phyloP scores from a whole-genome alignment of 2,113 vertebrate species.

The Phylloscopus trochiloides region DNA sequence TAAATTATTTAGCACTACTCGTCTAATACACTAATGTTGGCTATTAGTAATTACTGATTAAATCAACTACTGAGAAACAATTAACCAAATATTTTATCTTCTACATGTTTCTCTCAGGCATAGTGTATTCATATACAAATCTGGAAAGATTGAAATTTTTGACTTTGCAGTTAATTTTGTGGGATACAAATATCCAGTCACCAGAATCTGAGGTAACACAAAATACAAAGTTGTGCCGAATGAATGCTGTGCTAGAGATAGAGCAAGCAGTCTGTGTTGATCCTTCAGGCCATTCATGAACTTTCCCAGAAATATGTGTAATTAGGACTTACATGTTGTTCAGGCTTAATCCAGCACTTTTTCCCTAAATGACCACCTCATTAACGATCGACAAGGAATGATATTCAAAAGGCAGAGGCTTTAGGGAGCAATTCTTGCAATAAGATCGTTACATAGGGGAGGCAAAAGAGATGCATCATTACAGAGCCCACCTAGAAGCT shows the following conservation, averaged over 20 bases:
- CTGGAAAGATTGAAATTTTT: not conserved
- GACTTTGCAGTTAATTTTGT: not conserved
- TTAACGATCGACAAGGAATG: not conserved
- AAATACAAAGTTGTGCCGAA: not conserved
- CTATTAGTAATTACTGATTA: not conserved
- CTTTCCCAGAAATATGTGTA: not conserved
- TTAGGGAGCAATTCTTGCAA: not conserved
- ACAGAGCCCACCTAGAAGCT: not conserved
- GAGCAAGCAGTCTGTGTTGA: not conserved
- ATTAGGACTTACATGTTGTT: not conserved
- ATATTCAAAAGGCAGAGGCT: not conserved
- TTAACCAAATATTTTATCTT: not conserved
- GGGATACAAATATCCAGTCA: not conserved
- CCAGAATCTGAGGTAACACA: not conserved
- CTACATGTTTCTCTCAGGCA: not conserved
- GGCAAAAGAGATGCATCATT: not conserved
- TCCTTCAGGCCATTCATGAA: not conserved
- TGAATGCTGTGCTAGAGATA: not conserved
- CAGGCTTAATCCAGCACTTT: not conserved
- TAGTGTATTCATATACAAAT: not conserved
- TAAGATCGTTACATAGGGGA: not conserved
- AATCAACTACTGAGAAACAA: not conserved
- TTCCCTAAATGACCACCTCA: not conserved
- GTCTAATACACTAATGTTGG: not conserved
- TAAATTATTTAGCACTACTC: not conserved